These are phyloP conservation scores for Stegodyphus mimosarum DNA, from an alignment of 1,140 invertebrate genomes.

Conservation along the genomic window DNA sequence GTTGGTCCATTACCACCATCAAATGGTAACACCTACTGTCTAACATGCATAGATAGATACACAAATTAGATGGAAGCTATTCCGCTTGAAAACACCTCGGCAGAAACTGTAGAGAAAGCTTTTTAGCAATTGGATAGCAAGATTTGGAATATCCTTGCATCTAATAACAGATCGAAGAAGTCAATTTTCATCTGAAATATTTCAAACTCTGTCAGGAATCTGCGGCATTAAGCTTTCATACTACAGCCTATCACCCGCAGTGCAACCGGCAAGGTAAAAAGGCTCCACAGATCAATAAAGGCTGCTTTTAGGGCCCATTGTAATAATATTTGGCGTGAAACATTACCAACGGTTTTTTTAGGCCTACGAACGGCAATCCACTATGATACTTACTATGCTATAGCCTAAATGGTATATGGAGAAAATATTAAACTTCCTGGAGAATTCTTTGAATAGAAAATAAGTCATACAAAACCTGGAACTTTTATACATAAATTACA, in stretches of 20 bases:
- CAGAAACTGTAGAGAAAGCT: too few species aligned
- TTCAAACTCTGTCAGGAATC: too few species aligned
- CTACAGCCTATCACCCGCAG: conserved; percentile 62
- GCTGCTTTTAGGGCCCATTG: conserved; percentile 45
- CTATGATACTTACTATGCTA: neutral
- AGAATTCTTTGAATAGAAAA: conserved; percentile 6
- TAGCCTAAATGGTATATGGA: conserved; percentile 3
- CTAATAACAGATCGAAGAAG: too few species aligned
- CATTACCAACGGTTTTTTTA: neutral
- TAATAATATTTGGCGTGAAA: conserved; percentile 2
- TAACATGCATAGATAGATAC: too few species aligned
- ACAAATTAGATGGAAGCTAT: too few species aligned
- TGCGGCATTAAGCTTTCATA: neutral
- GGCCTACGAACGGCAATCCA: neutral
- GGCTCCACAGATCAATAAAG: conserved; percentile 64
- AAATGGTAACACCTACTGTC: too few species aligned
- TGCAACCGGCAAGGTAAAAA: conserved; percentile 55
- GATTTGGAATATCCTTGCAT: too few species aligned
- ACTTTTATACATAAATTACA: neutral
- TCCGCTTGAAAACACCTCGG: too few species aligned
- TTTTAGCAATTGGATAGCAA: too few species aligned
- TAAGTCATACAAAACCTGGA: neutral
- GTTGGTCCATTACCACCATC: too few species aligned
- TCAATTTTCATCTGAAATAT: too few species aligned
- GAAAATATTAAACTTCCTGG: conserved; percentile 1